Percentiles rank a stretch among this genome's conserved stretches.
Evolutionary conservation across 2,888 invertebrate genomes (phyloP).

Genomic region (Thera britannica): DNA sequence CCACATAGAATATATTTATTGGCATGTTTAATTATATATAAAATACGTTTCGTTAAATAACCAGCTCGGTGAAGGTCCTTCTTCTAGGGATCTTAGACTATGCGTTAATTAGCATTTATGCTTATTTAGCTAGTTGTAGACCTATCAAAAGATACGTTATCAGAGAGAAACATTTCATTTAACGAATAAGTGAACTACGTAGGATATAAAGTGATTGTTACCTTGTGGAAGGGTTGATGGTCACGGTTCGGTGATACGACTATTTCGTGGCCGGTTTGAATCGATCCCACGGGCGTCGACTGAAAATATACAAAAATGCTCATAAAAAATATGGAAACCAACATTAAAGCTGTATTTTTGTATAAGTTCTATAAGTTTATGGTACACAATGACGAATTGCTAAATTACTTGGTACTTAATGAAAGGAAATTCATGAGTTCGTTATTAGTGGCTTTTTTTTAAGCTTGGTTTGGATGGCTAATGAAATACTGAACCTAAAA

Average conservation of each 20-base stretch:
- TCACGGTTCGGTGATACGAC: constrained; percentile 96
- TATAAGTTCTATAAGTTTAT: background rate
- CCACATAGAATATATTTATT: no score
- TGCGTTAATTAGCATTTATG: no score
- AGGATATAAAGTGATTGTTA: constrained; percentile 53
- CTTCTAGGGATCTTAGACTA: no score
- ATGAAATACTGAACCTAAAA: no score
- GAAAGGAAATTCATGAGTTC: background rate
- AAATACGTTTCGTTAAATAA: no score
- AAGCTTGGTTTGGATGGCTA: background rate
- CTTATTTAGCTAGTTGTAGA: background rate
- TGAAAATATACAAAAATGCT: constrained; percentile 76
- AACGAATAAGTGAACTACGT: background rate
- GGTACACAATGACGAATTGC: background rate
- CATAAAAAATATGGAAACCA: background rate
- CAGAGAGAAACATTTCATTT: background rate
- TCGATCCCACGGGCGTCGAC: constrained; percentile 96
- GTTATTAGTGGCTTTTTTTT: background rate
- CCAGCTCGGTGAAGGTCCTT: no score
- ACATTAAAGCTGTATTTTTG: background rate
- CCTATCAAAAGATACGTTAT: background rate
- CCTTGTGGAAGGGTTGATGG: constrained; percentile 92
- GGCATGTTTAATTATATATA: no score
- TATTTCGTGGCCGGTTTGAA: constrained; percentile 96
- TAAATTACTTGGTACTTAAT: background rate